Evolutionary conservation across 1,140 invertebrate species (phyloP), one percentile per base, ranked within the genome.

Genomic region (Adelges cooleyi): DNA sequence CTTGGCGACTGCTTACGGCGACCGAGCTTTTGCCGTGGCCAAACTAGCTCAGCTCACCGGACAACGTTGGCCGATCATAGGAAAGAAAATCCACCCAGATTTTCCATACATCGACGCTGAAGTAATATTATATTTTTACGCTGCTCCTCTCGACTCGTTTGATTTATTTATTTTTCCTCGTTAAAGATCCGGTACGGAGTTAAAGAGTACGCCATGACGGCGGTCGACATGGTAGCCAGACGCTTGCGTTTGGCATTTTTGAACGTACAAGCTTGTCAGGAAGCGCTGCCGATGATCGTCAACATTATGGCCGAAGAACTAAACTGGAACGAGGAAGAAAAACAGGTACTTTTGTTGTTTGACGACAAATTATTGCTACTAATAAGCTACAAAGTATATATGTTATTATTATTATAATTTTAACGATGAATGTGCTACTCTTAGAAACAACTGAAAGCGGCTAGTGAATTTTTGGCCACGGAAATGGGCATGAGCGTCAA

Each of bases 101-200:
- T 99, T 97, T 75, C 95, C 96, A 0, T 99, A 99, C 74, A 92
- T 99, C 71, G 96, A 98, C 75, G 95, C 95, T 17, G 95, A 99
- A 81, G 92, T 96, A 69, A 36, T 53, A 10, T 15, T 11, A 20
- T 42, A 10, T 25, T 18, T 25, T 44, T 27, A 20, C 23, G 17
- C 42, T n/a, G n/a, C 29, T 33, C 11, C 11, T 33, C 11, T 5
- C 17, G 15, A 48, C 8, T 15, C n/a, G 4, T 48, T 17, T 22
- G 38, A 40, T n/a, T 5, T 33, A 33, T 33, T 33, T 6, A 33
- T 33, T 67, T 62, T 65, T 62, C 65, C n/a, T n/a, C n/a, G n/a
- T 73, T 75, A 25, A 66, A 87, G 83, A 83, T 90, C 66, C 79
- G 82, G 65, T 98, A 98, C 75, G 95, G 95, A 22, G 83, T 92